Conservation (phyloP, 2,113 vertebrate species). For the Varanus salvator region DNA sequence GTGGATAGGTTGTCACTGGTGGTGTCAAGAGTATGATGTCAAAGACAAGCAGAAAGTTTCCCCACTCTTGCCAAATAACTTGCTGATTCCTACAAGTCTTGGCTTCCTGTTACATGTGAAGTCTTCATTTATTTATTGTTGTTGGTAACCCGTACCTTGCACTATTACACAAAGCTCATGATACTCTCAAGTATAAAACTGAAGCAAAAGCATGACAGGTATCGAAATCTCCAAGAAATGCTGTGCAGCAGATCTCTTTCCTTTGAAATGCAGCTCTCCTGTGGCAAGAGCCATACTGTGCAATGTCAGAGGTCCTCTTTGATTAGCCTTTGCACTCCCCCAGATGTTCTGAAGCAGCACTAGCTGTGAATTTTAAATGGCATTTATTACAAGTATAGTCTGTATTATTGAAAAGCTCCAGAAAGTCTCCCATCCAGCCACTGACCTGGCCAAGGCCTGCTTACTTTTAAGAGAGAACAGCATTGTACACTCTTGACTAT, state of each 20-base stretch:
- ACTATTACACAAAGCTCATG: background rate
- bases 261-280: background rate
- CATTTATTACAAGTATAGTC: background rate
- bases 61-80: no score
- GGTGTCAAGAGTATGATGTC: no score
- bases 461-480: background rate
- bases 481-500: background rate
- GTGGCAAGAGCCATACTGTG: background rate
- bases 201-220: background rate
- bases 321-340: background rate
- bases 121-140: background rate
- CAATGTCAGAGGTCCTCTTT: background rate
- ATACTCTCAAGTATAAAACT: background rate
- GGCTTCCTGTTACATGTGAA: no score
- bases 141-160: no score
- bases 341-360: background rate
- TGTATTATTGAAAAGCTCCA: background rate
- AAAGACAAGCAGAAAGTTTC: no score
- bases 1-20: no score
- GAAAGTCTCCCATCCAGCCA: background rate
- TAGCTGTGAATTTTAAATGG: constrained; percentile 1
- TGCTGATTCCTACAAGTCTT: no score
- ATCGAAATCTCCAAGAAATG: background rate
- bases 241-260: background rate
- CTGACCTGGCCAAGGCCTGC: background rate